Evolutionary conservation across 2,888 invertebrate species (phyloP), one percentile per base, ranked within the genome.

Genomic region (Lasius fuliginosus): DNA sequence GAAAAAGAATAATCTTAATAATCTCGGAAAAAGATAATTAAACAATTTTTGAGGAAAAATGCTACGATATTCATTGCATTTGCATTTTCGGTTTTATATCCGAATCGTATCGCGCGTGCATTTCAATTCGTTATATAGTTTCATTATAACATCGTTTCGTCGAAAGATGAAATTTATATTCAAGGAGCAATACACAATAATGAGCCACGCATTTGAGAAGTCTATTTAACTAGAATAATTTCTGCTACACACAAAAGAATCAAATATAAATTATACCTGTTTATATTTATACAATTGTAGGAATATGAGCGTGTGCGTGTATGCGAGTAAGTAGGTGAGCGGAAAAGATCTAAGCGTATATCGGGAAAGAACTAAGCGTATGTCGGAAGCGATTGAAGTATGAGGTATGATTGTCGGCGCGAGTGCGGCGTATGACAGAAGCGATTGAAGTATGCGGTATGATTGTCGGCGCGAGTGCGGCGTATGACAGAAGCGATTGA

Each of bases 131-230:
- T 23, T 65, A 40, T 36, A 18, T n/a, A 67, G 11, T 42, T 42
- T 42, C 3, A 46, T 46, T 46, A 46, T 46, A 3, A 46, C 46
- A 46, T 46, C 15, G 15, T 46, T 46, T 46, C 46, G 15, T 42
- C n/a, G 6, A 53, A 53, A 53, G n/a, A 53, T n/a, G 2, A n/a
- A n/a, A 53, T 53, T n/a, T 53, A 53, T 53, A 53, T 56, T 42
- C 68, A n/a, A 77, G 3, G 9, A 40, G 23, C 40, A 65, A 65
- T 12, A 77, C 0, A 33, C n/a, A n/a, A 74, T 12, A 77, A 76
- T 15, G 6, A 64, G 12, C 2, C 6, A 42, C 5, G 30, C 15
- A n/a, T 58, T 56, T 30, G 15, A 58, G 36, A 76, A 56, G n/a
- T n/a, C 0, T 3, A 65, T 53, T 49, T 40, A 27, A 18, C 11